Base-by-base conservation (phyloP, 2,888 invertebrate species). In the Lutraria lutraria region DNA sequence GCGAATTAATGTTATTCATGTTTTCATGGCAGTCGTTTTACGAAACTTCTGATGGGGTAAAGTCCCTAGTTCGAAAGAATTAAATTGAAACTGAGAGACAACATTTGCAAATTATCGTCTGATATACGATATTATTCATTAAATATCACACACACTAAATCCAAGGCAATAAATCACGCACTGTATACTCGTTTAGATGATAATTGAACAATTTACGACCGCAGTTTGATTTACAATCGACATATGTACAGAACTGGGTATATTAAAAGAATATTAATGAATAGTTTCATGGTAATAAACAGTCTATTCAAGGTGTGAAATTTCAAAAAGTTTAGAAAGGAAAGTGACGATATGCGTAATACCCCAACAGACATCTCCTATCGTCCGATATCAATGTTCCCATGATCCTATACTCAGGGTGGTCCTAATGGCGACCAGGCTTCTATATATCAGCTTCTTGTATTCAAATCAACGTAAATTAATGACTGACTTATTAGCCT, bases 141-240 rank as follows among this genome's bases (percentile, higher is more conserved):
- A 79, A 85, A 60, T 56, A 76, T 54, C 85, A 43, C 29, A 43
- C 80, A 34, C n/a, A n/a, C n/a, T 31, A 56, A 60, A 56, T 56
- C 56, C 60, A 25, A 25, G 63, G 31, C 25, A 76, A 56, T 85
- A 80, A 85, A 85, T 85, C 80, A 85, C 34, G 19, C 1, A 54
- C 31, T 19, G 54, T 60, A 34, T 21, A 29, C 53, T 80, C 63
- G 13, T 85, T 85, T 56, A 80, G 25, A 80, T 79, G 85, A 80
- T 56, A 80, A 85, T 80, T 79, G 80, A 60, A 85, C 85, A 85
- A 80, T 85, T 79, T 85, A 80, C 56, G 80, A 31, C 54, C n/a
- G 43, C 2, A 53, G 29, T 29, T 80, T 80, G 85, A 85, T 85
- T 80, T 85, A 85, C 85, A 63, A 29, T 53, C 25, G 84, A 60